phyloP scores from a whole-genome alignment of 2,888 invertebrate genomes.

The Drosophila pegasa region DNA sequence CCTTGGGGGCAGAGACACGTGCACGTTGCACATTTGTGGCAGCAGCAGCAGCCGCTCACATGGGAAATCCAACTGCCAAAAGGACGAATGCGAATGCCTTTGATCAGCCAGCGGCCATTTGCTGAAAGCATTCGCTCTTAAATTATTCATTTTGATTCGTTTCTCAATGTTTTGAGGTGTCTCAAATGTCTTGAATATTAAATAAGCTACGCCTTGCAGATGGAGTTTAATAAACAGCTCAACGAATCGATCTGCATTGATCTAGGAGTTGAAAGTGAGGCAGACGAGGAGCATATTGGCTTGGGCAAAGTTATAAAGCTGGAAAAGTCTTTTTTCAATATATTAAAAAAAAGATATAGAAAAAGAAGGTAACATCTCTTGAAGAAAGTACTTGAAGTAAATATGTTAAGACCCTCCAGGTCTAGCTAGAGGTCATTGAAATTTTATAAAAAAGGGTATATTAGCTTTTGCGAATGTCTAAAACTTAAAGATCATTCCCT shows the following conservation, averaged over 20 bases:
- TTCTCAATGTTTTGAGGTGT: neutral
- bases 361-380: too few species aligned
- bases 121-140: neutral
- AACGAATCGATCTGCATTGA: neutral
- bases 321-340: too few species aligned
- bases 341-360: too few species aligned
- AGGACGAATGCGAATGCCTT: constrained; percentile 23
- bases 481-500: too few species aligned
- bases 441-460: neutral
- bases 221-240: neutral
- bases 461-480: too few species aligned
- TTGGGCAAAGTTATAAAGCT: too few species aligned
- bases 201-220: neutral
- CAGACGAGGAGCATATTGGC: too few species aligned
- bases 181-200: too few species aligned
- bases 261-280: neutral
- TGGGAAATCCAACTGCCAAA: constrained; percentile 15
- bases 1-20: constrained; percentile 36
- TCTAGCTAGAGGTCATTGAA: neutral
- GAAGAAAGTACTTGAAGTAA: neutral
- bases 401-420: neutral
- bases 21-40: constrained; percentile 59
- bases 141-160: neutral
- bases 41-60: constrained; percentile 29
- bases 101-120: constrained; percentile 45